These are phyloP conservation scores for Oryzias dopingdopingensis DNA, from an alignment of 2,797 vertebrate genomes.

Conservation along the genomic window DNA sequence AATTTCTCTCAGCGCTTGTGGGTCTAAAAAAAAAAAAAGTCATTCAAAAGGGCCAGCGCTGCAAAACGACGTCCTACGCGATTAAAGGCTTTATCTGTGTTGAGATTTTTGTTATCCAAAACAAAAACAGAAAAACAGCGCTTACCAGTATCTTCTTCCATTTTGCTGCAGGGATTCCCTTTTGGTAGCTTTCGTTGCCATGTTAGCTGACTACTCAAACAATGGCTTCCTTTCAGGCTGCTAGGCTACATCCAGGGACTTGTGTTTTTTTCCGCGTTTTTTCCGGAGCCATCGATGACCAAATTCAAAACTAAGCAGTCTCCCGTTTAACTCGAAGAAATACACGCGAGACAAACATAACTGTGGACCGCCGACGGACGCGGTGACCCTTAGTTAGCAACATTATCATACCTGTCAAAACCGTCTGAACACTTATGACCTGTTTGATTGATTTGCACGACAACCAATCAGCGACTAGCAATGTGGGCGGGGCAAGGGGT, in stretches of 20 bases:
- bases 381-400: constrained; percentile 38
- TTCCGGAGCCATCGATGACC: constrained; percentile 2
- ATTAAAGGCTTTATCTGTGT: background rate
- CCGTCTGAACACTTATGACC: constrained; percentile 56
- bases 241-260: constrained; percentile 57
- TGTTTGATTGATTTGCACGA: constrained; percentile 55
- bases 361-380: background rate
- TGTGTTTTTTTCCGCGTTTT: constrained; percentile 27
- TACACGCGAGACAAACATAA: background rate
- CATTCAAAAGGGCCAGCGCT: background rate
- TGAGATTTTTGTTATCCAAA: background rate
- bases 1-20: constrained; percentile 11
- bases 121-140: background rate
- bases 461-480: constrained; percentile 35
- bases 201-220: constrained; percentile 73
- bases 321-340: constrained; percentile 18
- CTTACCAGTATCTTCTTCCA: constrained; percentile 30
- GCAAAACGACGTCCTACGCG: background rate
- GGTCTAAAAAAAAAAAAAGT: constrained; percentile 8
- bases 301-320: constrained; percentile 7
- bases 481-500: constrained; percentile 43
- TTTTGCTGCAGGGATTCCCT: constrained; percentile 23
- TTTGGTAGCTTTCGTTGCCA: constrained; percentile 65
- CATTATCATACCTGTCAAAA: constrained; percentile 67
- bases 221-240: constrained; percentile 66